A percentile compares a stretch with the other conserved stretches of the same genome.
Evolutionary conservation across 2,797 vertebrate species (phyloP).

Genomic region (Fundulus diaphanus): DNA sequence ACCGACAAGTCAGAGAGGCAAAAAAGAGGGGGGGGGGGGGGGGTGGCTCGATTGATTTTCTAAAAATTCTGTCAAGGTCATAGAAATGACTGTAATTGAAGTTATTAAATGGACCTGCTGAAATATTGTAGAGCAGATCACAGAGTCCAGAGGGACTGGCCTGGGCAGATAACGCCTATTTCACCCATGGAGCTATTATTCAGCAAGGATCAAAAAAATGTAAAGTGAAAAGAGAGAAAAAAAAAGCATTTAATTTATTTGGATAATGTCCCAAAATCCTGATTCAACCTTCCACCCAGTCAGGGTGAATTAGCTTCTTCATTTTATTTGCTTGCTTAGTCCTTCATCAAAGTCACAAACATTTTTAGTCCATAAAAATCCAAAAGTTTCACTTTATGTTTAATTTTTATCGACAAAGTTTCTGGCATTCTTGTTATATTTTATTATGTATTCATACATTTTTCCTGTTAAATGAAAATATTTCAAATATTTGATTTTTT

Average conservation of each 20-base stretch:
- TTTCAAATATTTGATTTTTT: background rate
- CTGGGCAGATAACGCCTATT: slow-evolving; percentile 34
- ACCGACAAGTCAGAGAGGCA: slow-evolving; percentile 30
- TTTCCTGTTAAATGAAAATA: slow-evolving; percentile 7
- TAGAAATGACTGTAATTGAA: slow-evolving; percentile 68
- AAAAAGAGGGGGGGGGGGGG: slow-evolving; percentile 10
- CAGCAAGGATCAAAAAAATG: slow-evolving; percentile 22
- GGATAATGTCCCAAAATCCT: slow-evolving; percentile 52
- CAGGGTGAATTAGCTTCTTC: slow-evolving; percentile 32
- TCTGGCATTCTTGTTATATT: slow-evolving; percentile 10
- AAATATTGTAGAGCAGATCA: slow-evolving; percentile 50
- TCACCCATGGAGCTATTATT: slow-evolving; percentile 21
- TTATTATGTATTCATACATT: slow-evolving; percentile 28
- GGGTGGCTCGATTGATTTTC: slow-evolving; percentile 65
- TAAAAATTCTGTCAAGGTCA: slow-evolving; percentile 71
- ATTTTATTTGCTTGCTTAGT: slow-evolving; percentile 38
- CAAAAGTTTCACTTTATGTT: slow-evolving; percentile 23
- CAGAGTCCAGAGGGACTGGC: slow-evolving; percentile 28
- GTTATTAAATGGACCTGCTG: slow-evolving; percentile 60
- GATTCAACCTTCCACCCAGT: slow-evolving; percentile 26
- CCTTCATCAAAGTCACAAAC: slow-evolving; percentile 57
- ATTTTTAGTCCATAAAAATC: slow-evolving; percentile 53
- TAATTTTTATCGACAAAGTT: slow-evolving; percentile 32
- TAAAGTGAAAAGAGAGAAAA: slow-evolving; percentile 36
- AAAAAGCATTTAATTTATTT: slow-evolving; percentile 48